These are phyloP conservation scores for Baryphthengus martii DNA, from an alignment of 2,113 vertebrate genomes.

Conservation along the genomic window DNA sequence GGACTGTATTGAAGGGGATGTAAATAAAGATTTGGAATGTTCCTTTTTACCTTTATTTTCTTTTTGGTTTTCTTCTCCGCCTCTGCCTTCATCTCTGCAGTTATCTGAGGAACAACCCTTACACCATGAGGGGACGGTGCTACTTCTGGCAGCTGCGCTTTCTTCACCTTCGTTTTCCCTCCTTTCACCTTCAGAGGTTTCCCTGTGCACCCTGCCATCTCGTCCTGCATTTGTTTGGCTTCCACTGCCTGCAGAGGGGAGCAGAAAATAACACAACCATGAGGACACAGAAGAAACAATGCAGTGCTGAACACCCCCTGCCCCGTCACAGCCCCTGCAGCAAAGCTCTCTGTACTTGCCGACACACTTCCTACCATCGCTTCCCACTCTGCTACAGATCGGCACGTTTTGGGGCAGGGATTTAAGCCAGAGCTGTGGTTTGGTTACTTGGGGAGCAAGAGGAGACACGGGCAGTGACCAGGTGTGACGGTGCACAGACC, in stretches of 20 bases:
- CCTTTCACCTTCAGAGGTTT: conserved; percentile 76
- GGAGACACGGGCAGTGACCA: neutral
- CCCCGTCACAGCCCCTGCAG: neutral
- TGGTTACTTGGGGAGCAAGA: neutral
- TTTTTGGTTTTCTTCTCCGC: conserved; percentile 84
- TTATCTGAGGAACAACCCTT: conserved; percentile 86
- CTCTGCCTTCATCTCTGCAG: conserved; percentile 90
- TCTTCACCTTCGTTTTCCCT: conserved; percentile 78
- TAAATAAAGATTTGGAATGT: neutral
- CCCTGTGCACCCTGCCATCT: conserved; percentile 18
- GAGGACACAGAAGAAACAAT: neutral
- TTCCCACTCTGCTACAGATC: neutral
- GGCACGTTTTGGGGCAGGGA: neutral
- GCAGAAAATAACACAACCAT: neutral
- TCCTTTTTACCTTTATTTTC: conserved; percentile 81
- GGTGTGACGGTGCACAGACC: no score
- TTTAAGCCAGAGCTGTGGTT: neutral
- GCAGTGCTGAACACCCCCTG: neutral
- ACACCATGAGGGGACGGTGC: conserved; percentile 86
- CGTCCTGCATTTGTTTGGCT: conserved; percentile 79
- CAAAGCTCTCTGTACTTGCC: neutral
- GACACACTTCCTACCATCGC: neutral
- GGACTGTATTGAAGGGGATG: neutral
- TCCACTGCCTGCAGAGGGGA: conserved; percentile 73
- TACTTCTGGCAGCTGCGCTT: conserved; percentile 80